Percentiles rank a stretch among this genome's conserved stretches.
These are phyloP conservation scores for Amphimallon solstitiale DNA, from an alignment of 2,888 invertebrate genomes.

Conservation along the genomic window DNA sequence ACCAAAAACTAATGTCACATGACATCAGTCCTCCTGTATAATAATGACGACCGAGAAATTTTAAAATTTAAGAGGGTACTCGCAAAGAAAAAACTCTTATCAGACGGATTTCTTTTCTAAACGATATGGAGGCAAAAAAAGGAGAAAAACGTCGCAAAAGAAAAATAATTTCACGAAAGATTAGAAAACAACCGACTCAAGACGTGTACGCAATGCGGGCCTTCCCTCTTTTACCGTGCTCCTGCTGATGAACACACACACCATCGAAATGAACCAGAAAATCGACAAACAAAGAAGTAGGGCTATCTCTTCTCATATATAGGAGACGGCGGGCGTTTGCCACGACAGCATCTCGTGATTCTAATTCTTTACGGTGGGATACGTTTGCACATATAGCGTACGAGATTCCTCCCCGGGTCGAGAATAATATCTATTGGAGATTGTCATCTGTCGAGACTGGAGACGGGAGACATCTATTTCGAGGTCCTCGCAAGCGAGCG, in stretches of 20 bases:
- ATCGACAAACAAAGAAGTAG: constrained; percentile 6
- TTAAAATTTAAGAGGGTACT: too few relatives aligned
- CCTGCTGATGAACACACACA: too few relatives aligned
- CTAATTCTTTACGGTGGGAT: background rate
- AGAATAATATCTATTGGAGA: background rate
- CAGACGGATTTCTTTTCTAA: too few relatives aligned
- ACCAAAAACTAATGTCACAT: too few relatives aligned
- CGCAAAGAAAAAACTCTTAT: too few relatives aligned
- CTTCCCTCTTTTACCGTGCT: background rate
- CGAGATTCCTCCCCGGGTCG: background rate
- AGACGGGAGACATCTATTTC: background rate
- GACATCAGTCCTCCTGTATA: too few relatives aligned
- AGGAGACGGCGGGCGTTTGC: background rate
- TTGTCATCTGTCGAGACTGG: background rate
- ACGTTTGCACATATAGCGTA: too few relatives aligned
- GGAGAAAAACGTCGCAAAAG: background rate
- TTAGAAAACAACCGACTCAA: background rate
- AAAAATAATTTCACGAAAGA: constrained; percentile 4
- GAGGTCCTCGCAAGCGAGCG: too few relatives aligned
- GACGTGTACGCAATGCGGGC: constrained; percentile 5
- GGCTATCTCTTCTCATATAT: too few relatives aligned
- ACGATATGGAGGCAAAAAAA: background rate
- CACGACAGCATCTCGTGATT: background rate
- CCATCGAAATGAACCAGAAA: constrained; percentile 6
- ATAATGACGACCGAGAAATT: too few relatives aligned